Evolutionary conservation across 2,113 vertebrate species (phyloP).

Genomic region (Neofelis nebulosa): DNA sequence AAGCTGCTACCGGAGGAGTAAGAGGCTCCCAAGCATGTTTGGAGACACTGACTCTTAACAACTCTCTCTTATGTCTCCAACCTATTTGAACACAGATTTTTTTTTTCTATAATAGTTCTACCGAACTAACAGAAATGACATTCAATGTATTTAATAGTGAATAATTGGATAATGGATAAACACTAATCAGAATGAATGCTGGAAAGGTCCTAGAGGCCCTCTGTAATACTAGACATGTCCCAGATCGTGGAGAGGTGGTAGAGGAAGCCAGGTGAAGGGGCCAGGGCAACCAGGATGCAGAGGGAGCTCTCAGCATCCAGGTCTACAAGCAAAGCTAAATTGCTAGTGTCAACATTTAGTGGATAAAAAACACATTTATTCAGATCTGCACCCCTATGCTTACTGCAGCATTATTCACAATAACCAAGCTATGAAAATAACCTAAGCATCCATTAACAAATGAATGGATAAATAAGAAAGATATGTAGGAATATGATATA

Average conservation of each 20-base stretch:
- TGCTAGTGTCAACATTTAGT: not conserved
- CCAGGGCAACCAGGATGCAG: not conserved
- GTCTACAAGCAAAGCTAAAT: not conserved
- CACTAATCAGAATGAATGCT: not conserved
- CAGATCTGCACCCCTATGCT: not conserved
- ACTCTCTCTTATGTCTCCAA: not conserved
- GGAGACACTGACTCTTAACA: not conserved
- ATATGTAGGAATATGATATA: not conserved
- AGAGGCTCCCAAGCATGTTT: not conserved
- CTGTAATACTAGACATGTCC: not conserved
- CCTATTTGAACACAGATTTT: not conserved
- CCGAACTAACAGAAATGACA: not conserved
- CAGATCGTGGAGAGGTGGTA: rapidly evolving
- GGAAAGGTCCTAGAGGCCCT: not conserved
- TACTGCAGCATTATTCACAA: not conserved
- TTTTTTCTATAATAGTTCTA: not conserved
- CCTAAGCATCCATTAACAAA: not conserved
- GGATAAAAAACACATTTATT: not conserved
- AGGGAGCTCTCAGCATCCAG: not conserved
- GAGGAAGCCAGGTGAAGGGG: no score
- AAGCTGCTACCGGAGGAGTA: rapidly evolving
- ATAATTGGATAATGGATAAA: not conserved
- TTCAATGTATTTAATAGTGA: not conserved
- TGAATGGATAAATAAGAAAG: not conserved
- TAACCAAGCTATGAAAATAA: not conserved